These are phyloP conservation scores for Indicator indicator DNA, from an alignment of 2,113 vertebrate genomes.

Conservation along the genomic window DNA sequence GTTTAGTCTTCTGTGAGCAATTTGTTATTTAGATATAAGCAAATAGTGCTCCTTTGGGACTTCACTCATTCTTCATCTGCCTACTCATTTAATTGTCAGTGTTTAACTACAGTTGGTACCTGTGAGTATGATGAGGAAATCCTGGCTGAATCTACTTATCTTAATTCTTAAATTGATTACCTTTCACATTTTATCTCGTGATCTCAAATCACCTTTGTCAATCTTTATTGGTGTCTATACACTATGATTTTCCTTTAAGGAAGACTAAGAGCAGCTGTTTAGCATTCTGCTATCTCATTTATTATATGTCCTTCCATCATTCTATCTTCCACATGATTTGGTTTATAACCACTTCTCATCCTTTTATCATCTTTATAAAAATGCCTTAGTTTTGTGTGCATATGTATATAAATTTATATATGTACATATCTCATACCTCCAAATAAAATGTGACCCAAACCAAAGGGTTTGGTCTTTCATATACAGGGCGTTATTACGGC, in stretches of 20 bases:
- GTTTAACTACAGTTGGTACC: not conserved
- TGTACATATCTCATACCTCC: not conserved
- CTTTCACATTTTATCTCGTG: not conserved
- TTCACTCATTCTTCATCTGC: not conserved
- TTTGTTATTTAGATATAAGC: not conserved
- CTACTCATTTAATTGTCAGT: not conserved
- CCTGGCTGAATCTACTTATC: not conserved
- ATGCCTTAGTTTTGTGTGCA: not conserved
- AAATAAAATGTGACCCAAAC: not conserved
- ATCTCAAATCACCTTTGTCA: not conserved
- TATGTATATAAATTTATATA: too few relatives aligned
- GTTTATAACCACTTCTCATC: not conserved
- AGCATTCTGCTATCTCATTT: not conserved
- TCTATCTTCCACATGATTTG: not conserved
- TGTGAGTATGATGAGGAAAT: not conserved
- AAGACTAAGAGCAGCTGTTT: conserved; percentile 2
- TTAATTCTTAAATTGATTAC: conserved; percentile 5
- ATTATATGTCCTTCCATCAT: not conserved
- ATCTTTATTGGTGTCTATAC: not conserved
- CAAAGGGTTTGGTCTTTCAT: not conserved
- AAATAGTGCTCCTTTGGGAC: not conserved
- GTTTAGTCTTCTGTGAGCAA: not conserved
- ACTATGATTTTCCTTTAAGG: not conserved
- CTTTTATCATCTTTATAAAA: not conserved
- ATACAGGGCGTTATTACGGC: not conserved